Evolutionary conservation across 1,140 invertebrate genomes (phyloP), one percentile per base, ranked within the genome.

Genomic region (Ostrea denselamellosa): DNA sequence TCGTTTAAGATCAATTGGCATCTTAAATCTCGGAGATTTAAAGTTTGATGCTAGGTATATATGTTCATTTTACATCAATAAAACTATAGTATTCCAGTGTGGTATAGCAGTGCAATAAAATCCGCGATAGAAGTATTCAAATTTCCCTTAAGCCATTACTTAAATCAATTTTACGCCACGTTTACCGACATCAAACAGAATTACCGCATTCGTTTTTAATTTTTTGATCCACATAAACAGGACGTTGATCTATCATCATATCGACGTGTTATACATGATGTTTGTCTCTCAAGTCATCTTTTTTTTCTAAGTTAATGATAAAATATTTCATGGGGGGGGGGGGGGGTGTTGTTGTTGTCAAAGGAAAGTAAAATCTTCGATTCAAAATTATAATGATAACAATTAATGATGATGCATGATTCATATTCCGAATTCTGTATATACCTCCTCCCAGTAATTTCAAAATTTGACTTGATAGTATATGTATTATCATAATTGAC

Each of bases 81-180:
- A 77, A 77, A 68, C 0, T 19, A n/a, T 14, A 28, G 25, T 77
- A 14, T 77, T 25, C 28, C 25, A 14, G 28, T 77, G 25, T 34
- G 68, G 28, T 28, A 77, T 77, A 44, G 68, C 68, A 77, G 28
- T 77, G 68, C 28, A 25, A 28, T 77, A 77, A 77, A 77, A 77
- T 25, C 68, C 14, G 68, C 25, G 68, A 77, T 77, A 77, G 68
- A 77, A 77, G 68, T 77, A 77, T 77, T 77, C 28, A 25, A 77
- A 34, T 77, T 77, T 77, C 68, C 68, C 28, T 77, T 77, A 77
- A 77, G 68, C 68, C 68, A 77, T 77, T 77, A 77, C 68, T 77
- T 77, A 77, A 77, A 77, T 77, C 68, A 77, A 77, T 77, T 77
- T 77, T 28, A 77, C 68, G 68, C 68, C 68, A 25, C 68, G 68